Evolutionary conservation across 1,140 invertebrate species (phyloP).

Genomic region (Sycobia sp.): DNA sequence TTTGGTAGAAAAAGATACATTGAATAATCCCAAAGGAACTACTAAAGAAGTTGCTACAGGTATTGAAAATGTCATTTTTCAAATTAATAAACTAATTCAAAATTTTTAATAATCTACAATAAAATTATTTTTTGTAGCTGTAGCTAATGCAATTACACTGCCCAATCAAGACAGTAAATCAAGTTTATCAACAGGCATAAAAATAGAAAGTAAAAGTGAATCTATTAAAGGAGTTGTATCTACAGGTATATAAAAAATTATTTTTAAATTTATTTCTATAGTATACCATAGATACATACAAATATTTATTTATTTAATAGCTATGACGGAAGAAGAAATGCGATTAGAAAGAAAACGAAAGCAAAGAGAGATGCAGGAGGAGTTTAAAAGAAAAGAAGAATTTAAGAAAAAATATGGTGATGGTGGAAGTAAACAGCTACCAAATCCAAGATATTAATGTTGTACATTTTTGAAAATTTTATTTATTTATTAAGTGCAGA

Average conservation of each 20-base stretch:
- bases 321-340: slow-evolving; percentile 38
- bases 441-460: slow-evolving; percentile 30
- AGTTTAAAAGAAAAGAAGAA: slow-evolving; percentile 37
- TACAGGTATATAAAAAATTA: slow-evolving; percentile 9
- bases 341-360: slow-evolving; percentile 39
- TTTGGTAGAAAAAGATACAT: too few species aligned
- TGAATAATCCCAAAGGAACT: too few species aligned
- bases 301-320: not conserved
- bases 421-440: not conserved
- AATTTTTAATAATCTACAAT: too few species aligned
- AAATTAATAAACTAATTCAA: too few species aligned
- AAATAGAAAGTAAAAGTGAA: slow-evolving; percentile 10
- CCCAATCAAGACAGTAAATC: not conserved
- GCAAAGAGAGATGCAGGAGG: slow-evolving; percentile 40
- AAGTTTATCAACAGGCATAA: not conserved
- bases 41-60: too few species aligned
- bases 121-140: too few species aligned
- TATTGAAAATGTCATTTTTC: too few species aligned
- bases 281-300: too few species aligned
- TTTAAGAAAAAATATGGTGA: slow-evolving; percentile 12
- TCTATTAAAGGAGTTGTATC: not conserved
- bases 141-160: too few species aligned
- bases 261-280: not conserved
- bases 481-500: not conserved
- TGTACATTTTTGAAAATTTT: not conserved